Evolutionary conservation across 2,888 invertebrate genomes (phyloP).

Genomic region (Agrochola lota): DNA sequence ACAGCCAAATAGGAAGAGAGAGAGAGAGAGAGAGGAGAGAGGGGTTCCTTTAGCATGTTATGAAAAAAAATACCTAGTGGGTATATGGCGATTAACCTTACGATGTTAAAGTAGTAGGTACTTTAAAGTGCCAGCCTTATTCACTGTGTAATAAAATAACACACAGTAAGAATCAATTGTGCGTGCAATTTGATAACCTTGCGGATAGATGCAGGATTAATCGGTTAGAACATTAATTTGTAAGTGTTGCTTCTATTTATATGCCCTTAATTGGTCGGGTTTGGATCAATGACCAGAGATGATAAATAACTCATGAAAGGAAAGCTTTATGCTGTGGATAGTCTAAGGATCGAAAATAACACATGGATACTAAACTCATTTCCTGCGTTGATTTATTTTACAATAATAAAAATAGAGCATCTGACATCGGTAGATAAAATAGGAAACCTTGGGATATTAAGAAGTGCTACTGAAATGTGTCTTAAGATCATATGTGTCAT

Average conservation of each 20-base stretch:
- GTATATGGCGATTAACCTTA: neutral
- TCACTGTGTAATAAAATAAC: neutral
- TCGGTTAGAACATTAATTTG: slow-evolving; percentile 8
- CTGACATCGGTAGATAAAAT: slow-evolving; percentile 1
- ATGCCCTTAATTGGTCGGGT: neutral
- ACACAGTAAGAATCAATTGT: slow-evolving; percentile 27
- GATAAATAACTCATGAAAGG: neutral
- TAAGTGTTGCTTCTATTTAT: neutral
- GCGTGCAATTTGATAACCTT: slow-evolving; percentile 39
- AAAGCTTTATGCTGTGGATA: neutral
- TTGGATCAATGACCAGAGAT: neutral
- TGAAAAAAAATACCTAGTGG: neutral
- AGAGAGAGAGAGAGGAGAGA: too few species aligned
- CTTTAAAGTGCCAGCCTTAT: neutral
- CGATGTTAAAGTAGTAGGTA: neutral
- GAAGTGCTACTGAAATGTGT: neutral
- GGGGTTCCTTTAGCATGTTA: neutral
- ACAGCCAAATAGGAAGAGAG: too few species aligned
- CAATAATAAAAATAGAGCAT: slow-evolving; percentile 13
- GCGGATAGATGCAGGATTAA: slow-evolving; percentile 17
- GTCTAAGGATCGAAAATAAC: neutral
- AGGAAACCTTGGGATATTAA: neutral
- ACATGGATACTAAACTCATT: slow-evolving; percentile 13
- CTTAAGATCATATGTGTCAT: too few species aligned
- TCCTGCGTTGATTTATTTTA: slow-evolving; percentile 11